Evolutionary conservation across 1,140 invertebrate genomes (phyloP).

Genomic region (Orius insidiosus): DNA sequence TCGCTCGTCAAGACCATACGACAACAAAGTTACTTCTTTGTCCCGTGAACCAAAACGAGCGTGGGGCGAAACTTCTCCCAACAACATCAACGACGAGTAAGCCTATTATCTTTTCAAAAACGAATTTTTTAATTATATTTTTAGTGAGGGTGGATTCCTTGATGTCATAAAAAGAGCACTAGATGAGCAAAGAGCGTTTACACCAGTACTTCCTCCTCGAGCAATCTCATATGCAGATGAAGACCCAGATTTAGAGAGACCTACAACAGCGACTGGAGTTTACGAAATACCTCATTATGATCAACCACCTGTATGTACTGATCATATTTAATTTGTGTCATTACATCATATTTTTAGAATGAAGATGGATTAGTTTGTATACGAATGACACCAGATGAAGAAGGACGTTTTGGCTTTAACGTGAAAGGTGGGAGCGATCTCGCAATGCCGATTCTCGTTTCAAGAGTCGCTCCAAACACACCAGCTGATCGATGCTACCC

Average conservation of each 20-base stretch:
- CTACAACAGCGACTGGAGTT: constrained; percentile 13
- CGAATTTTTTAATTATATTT: constrained; percentile 14
- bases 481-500: constrained; percentile 77
- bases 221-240: constrained; percentile 21
- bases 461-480: constrained; percentile 79
- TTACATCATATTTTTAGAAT: constrained; percentile 23
- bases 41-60: constrained; percentile 54
- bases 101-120: constrained; percentile 20
- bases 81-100: constrained; percentile 46
- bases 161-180: constrained; percentile 8
- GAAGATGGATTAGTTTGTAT: constrained; percentile 62
- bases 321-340: not conserved
- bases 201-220: constrained; percentile 17
- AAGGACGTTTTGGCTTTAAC: constrained; percentile 74
- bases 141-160: constrained; percentile 38
- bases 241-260: constrained; percentile 17
- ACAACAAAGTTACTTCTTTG: constrained; percentile 54
- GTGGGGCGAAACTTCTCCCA: constrained; percentile 43
- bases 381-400: constrained; percentile 58
- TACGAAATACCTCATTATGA: constrained; percentile 16
- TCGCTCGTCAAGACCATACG: constrained; percentile 37
- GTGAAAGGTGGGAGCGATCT: constrained; percentile 80
- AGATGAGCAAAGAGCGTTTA: constrained; percentile 15
- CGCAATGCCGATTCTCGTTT: constrained; percentile 81
- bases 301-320: constrained; percentile 1